phyloP scores from a whole-genome alignment of 2,113 vertebrate genomes.

The Ascaphus truei region DNA sequence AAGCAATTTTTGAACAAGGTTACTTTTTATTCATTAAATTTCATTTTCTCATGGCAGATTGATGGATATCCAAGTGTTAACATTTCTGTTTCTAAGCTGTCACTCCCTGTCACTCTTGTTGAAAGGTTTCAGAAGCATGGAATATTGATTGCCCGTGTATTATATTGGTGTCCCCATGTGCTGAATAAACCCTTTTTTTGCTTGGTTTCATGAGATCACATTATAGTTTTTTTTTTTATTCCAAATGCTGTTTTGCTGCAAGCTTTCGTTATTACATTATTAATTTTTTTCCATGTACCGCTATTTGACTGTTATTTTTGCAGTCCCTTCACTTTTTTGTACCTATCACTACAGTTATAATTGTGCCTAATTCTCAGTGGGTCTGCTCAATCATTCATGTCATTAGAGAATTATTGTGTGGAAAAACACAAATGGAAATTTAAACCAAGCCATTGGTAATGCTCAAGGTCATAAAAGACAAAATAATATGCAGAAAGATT shows the following conservation, averaged over 20 bases:
- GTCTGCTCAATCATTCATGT: not conserved
- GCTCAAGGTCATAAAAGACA: not conserved
- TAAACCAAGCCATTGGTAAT: not conserved
- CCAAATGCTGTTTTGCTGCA: too few species aligned
- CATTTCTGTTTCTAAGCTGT: not conserved
- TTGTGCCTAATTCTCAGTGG: too few species aligned
- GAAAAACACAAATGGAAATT: not conserved
- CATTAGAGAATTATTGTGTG: not conserved
- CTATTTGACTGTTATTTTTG: too few species aligned
- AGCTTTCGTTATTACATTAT: too few species aligned
- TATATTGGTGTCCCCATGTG: not conserved
- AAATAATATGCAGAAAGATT: not conserved
- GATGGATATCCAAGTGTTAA: not conserved
- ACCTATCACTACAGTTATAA: too few species aligned
- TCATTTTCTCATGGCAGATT: constrained; percentile 7
- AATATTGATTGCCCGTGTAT: not conserved
- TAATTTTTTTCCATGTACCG: too few species aligned
- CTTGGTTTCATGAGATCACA: too few species aligned
- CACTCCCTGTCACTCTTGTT: not conserved
- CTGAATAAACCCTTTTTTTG: constrained; percentile 1
- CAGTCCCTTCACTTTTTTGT: too few species aligned
- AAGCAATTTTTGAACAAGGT: not conserved
- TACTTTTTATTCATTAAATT: constrained; percentile 17
- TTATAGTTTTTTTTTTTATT: too few species aligned
- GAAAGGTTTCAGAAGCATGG: not conserved